These are phyloP conservation scores for Pseudococcus jackbeardsleyi DNA, from an alignment of 2,888 invertebrate genomes.

Conservation along the genomic window DNA sequence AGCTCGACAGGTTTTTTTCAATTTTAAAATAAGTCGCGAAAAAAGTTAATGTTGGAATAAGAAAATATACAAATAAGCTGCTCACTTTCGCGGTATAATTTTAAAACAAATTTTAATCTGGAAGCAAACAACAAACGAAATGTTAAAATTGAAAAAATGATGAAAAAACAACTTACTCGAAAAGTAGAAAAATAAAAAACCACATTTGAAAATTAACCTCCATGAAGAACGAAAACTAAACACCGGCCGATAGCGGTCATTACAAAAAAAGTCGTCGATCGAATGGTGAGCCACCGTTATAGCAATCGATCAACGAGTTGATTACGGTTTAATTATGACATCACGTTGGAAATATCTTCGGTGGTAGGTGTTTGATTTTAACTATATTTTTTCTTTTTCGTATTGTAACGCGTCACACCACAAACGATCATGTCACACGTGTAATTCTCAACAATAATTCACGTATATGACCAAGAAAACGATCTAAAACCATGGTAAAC, in stretches of 20 bases:
- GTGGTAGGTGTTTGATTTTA: neutral
- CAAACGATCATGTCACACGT: conserved; percentile 55
- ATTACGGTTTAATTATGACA: conserved; percentile 48
- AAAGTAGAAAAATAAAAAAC: conserved; percentile 34
- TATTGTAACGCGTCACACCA: conserved; percentile 35
- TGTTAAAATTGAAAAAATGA: neutral
- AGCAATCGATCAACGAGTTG: conserved; percentile 33
- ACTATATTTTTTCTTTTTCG: neutral
- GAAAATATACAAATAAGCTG: neutral
- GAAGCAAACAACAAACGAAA: neutral
- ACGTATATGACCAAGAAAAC: conserved; percentile 58
- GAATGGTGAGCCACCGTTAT: neutral
- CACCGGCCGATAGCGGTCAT: conserved; percentile 38
- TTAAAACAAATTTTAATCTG: neutral
- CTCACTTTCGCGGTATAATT: neutral
- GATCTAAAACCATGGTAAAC: conserved; percentile 31
- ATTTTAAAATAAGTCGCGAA: neutral
- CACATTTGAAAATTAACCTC: conserved; percentile 49
- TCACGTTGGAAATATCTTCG: conserved; percentile 18
- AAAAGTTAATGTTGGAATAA: no score
- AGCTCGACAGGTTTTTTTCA: neutral
- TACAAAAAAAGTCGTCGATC: conserved; percentile 45
- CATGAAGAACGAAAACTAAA: conserved; percentile 43
- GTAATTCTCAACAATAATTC: conserved; percentile 50
- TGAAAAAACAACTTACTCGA: conserved; percentile 38